Evolutionary conservation across 2,888 invertebrate species (phyloP), one percentile per base, ranked within the genome.

Genomic region (Dicycla oo): DNA sequence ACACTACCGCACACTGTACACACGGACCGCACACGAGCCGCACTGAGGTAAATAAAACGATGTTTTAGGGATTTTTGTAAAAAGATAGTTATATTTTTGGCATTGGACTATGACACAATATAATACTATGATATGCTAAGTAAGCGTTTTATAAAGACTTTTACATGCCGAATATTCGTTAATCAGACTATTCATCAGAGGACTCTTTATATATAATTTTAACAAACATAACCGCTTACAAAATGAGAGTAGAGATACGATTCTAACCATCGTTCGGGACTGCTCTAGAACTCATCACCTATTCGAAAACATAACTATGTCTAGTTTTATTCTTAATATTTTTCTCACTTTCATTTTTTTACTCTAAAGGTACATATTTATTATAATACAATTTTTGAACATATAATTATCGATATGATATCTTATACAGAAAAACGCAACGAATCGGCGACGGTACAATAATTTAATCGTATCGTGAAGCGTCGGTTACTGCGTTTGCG

Each of bases 31-130:
- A 80, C 83, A 74, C 81, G 80, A 75, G 79, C 83, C 89, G 86
- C 83, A 81, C 86, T 88, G 89, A 91, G 90, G 87, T 90, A 95
- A 95, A 95, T 95, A 94, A 95, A 95, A 95, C 95, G 90, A 95
- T 91, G 88, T 86, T 86, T 90, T 94, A 92, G 91, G 94, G 94
- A 95, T 96, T 96, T 96, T 95, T 95, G 94, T 95, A 96, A 95
- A 96, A 96, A 96, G 96, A 96, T 96, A 96, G 95, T 96, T 96
- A 96, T 96, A 95, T 95, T 96, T 95, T 96, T 96, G 96, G 96
- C 96, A 95, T 96, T 95, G 95, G 96, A 96, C 96, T 96, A 96
- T 96, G 96, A 96, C 96, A 95, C 96, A 95, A 96, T 96, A 96
- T 95, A 95, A 96, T 96, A 96, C 96, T 95, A 96, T 96, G 96